Percentiles rank a stretch among this genome's conserved stretches.
Evolutionary conservation across 2,888 invertebrate species (phyloP).

Genomic region (Diloba caeruleocephala): DNA sequence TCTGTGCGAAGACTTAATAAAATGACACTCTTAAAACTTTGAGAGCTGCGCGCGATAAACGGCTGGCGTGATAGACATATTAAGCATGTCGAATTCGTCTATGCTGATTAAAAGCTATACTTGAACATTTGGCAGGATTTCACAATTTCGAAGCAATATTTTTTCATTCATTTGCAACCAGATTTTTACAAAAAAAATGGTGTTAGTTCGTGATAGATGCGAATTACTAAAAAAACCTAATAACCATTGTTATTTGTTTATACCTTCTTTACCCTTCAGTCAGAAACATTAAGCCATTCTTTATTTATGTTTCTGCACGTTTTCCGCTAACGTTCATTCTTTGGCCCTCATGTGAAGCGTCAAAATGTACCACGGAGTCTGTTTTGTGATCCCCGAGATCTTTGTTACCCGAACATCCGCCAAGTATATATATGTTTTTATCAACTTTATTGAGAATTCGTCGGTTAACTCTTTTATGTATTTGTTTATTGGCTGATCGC

Average conservation of each 20-base stretch:
- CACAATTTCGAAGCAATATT: too few species aligned
- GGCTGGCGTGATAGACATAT: slow-evolving; percentile 5
- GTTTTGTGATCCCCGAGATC: slow-evolving; percentile 73
- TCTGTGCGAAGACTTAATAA: slow-evolving; percentile 81
- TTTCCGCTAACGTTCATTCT: slow-evolving; percentile 43
- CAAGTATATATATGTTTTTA: slow-evolving; percentile 66
- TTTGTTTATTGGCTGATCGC: slow-evolving; percentile 56
- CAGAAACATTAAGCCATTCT: too few species aligned
- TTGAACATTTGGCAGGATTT: too few species aligned
- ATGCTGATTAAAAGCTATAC: too few species aligned
- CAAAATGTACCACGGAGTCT: slow-evolving; percentile 68
- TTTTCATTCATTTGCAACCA: too few species aligned
- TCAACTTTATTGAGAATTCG: slow-evolving; percentile 75
- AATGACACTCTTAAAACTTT: slow-evolving; percentile 71
- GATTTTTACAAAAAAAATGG: too few species aligned
- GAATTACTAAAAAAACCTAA: too few species aligned
- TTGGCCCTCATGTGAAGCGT: slow-evolving; percentile 53
- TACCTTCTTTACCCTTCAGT: too few species aligned
- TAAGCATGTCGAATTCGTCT: not conserved
- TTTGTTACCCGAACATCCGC: slow-evolving; percentile 77
- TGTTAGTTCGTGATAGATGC: too few species aligned
- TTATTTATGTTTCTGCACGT: too few species aligned
- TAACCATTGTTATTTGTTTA: too few species aligned
- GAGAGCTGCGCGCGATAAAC: slow-evolving; percentile 38
- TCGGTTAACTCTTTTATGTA: slow-evolving; percentile 64